Evolutionary conservation across 2,888 invertebrate species (phyloP).

Genomic region (Machimus rusticus): DNA sequence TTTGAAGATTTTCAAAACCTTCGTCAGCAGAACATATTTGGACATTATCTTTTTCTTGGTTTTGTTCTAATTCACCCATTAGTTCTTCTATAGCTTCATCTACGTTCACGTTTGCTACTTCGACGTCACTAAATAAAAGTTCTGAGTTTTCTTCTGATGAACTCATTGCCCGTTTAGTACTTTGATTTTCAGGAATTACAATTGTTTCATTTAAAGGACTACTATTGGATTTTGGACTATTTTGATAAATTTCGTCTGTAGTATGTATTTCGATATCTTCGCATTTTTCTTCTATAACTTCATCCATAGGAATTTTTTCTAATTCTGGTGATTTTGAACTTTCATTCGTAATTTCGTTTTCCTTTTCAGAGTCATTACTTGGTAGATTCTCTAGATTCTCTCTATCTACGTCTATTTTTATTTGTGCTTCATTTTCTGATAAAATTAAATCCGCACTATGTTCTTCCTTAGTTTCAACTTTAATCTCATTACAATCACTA

Average conservation of each 20-base stretch:
- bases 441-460: not conserved
- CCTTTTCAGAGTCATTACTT: not conserved
- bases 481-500: not conserved
- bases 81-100: constrained; percentile 54
- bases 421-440: not conserved
- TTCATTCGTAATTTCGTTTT: not conserved
- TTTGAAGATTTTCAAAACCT: too few relatives aligned
- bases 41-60: not conserved
- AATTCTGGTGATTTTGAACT: not conserved
- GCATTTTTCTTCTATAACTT: not conserved
- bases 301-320: not conserved
- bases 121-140: not conserved
- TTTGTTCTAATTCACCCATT: not conserved
- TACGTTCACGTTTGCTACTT: constrained; percentile 51
- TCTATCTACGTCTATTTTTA: not conserved
- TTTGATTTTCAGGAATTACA: not conserved
- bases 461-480: not conserved
- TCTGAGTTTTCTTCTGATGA: not conserved
- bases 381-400: not conserved
- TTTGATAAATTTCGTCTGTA: too few relatives aligned
- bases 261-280: too few relatives aligned
- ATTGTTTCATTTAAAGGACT: not conserved
- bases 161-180: not conserved
- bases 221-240: not conserved
- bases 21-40: too few relatives aligned